These are phyloP conservation scores for Anoplius nigerrimus DNA, from an alignment of 2,888 invertebrate species.

Conservation along the genomic window DNA sequence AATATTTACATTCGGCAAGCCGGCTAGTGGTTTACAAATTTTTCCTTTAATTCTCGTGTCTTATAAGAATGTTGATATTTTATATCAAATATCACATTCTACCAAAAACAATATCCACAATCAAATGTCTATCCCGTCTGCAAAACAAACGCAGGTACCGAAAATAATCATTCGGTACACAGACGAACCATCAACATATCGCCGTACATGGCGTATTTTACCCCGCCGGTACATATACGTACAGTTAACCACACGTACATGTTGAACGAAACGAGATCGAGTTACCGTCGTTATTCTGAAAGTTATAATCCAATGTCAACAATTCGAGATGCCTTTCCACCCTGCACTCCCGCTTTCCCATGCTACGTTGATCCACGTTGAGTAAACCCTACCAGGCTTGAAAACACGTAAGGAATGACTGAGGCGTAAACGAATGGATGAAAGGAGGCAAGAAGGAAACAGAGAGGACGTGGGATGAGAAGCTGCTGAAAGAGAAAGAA, in stretches of 20 bases:
- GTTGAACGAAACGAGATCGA: constrained; percentile 43
- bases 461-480: constrained; percentile 20
- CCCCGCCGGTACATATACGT: background rate
- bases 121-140: too few species aligned
- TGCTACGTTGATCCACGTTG: constrained; percentile 24
- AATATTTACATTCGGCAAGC: too few species aligned
- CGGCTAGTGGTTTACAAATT: too few species aligned
- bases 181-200: too few species aligned
- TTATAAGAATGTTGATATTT: too few species aligned
- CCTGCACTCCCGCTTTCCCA: constrained; percentile 13
- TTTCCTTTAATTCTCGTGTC: too few species aligned
- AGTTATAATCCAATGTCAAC: constrained; percentile 65
- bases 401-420: constrained; percentile 17
- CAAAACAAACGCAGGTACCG: too few species aligned
- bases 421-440: background rate
- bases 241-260: background rate
- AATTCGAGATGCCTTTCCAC: constrained; percentile 46
- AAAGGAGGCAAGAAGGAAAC: constrained; percentile 1
- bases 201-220: too few species aligned
- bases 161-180: too few species aligned
- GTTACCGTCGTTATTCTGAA: constrained; percentile 47
- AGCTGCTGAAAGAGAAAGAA: constrained; percentile 11
- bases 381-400: constrained; percentile 29
- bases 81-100: too few species aligned
- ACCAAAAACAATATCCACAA: too few species aligned